A percentile compares a stretch with the other conserved stretches of the same genome.
These are phyloP conservation scores for Eubasilissa splendida DNA, from an alignment of 2,888 invertebrate species.

Conservation along the genomic window DNA sequence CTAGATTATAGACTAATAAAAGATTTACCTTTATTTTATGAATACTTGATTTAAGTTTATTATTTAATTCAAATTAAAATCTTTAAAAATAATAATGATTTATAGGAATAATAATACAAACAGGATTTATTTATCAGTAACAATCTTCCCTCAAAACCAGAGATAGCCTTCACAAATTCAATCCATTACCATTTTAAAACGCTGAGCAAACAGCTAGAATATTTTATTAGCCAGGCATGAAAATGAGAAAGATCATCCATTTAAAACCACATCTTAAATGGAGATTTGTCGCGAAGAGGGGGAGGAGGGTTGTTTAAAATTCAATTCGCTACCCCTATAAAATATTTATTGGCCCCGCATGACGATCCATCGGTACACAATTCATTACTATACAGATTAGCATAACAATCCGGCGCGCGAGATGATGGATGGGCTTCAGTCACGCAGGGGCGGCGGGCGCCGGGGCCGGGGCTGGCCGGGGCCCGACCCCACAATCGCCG, in stretches of 20 bases:
- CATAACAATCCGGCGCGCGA: conserved; percentile 52
- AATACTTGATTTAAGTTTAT: no score
- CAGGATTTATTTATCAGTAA: no score
- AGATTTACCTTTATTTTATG: no score
- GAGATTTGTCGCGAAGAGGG: conserved; percentile 41
- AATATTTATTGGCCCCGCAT: conserved; percentile 52
- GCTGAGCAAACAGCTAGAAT: conserved; percentile 30
- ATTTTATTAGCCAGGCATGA: conserved; percentile 16
- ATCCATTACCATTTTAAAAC: conserved; percentile 27
- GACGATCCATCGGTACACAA: conserved; percentile 54
- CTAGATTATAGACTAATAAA: no score
- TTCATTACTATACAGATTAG: conserved; percentile 57
- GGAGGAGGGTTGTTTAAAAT: conserved; percentile 43
- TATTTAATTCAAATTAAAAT: no score
- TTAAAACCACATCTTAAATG: conserved; percentile 33
- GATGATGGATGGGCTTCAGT: conserved; percentile 55
- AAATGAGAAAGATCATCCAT: conserved; percentile 11
- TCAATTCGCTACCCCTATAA: conserved; percentile 50
- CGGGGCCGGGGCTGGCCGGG: conserved; percentile 30
- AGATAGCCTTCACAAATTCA: conserved; percentile 1
- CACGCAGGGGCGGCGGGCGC: conserved; percentile 46
- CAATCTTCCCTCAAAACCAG: conserved; percentile 9
- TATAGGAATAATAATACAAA: no score
- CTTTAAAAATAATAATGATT: no score
- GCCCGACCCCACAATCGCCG: conserved; percentile 32